Base-by-base conservation (phyloP, 2,113 vertebrate genomes). In the Planiliza haematocheilus region DNA sequence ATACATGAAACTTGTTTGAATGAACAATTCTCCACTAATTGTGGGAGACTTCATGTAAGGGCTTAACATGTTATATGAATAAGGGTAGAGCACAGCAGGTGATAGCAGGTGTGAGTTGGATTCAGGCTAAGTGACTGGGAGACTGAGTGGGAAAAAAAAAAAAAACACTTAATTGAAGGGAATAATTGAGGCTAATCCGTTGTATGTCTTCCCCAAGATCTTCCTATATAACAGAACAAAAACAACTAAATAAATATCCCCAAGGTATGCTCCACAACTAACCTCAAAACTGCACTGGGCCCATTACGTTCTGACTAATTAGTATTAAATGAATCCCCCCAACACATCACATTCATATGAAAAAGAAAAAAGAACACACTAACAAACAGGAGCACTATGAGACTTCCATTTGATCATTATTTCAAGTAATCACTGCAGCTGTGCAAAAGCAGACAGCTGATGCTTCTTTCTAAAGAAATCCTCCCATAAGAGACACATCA, bases 91-190 rank as follows among this genome's bases (percentile, higher is more conserved):
- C 53, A 58, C 24, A 67, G 45, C 42, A 81, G 43, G 24, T 70
- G 62, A 74, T 48, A 61, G 73, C 63, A 76, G 60, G 53, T 81
- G 41, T 45, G 20, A 75, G 53, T 42, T 62, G 67, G 56, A 18
- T 41, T 14, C 67, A 69, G 42, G 7, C 86, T 81, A 78, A 88
- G 61, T 59, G 77, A 82, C 77, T 74, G 71, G 81, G 79, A 72
- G 76, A 90, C 64, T 53, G 57, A 68, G 71, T 77, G 61, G n/a
- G n/a, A n/a, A n/a, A n/a, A n/a, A n/a, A n/a, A n/a, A 85, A 74
- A 81, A 71, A 38, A 81, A 71, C 82, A 16, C 36, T 59, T 55
- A 58, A 14, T 82, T 71, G n/a, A 38, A 82, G 63, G 63, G 70
- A 89, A 78, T 61, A 55, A 61, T 69, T 63, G n/a, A 48, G 56